phyloP scores from a whole-genome alignment of 2,113 vertebrate genomes.

The Pavo muticus region DNA sequence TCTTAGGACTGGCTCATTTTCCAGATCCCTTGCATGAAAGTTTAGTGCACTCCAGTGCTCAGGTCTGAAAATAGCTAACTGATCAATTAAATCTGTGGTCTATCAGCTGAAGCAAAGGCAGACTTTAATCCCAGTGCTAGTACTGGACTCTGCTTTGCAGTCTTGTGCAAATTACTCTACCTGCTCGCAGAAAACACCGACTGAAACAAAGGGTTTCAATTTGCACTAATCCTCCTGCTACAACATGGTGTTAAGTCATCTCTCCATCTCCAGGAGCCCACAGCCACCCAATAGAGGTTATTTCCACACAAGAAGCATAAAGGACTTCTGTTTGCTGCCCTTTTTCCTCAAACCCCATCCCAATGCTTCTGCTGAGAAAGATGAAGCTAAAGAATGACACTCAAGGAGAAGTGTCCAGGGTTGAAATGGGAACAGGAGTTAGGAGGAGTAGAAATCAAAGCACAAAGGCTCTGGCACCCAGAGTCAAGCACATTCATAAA shows the following conservation, averaged over 20 bases:
- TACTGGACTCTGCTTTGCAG: background rate
- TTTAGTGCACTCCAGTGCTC: background rate
- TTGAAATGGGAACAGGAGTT: background rate
- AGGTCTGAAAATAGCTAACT: background rate
- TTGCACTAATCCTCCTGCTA: background rate
- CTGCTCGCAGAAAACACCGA: background rate
- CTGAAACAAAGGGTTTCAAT: background rate
- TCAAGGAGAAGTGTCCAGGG: background rate
- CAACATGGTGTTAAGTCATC: background rate
- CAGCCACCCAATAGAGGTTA: background rate
- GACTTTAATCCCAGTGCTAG: background rate
- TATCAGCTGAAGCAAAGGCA: background rate
- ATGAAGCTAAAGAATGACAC: background rate
- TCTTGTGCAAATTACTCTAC: background rate
- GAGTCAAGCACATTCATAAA: slow-evolving; percentile 18
- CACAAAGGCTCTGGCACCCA: background rate
- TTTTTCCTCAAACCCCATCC: background rate
- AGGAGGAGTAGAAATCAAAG: background rate
- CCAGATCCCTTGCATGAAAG: slow-evolving; percentile 13
- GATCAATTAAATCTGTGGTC: background rate
- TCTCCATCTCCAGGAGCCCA: background rate
- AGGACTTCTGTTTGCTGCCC: background rate
- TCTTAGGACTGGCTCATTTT: slow-evolving; percentile 36
- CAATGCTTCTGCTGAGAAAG: background rate
- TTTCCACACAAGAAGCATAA: background rate